Evolutionary conservation across 2,113 vertebrate species (phyloP).

Genomic region (Peucedramus taeniatus): DNA sequence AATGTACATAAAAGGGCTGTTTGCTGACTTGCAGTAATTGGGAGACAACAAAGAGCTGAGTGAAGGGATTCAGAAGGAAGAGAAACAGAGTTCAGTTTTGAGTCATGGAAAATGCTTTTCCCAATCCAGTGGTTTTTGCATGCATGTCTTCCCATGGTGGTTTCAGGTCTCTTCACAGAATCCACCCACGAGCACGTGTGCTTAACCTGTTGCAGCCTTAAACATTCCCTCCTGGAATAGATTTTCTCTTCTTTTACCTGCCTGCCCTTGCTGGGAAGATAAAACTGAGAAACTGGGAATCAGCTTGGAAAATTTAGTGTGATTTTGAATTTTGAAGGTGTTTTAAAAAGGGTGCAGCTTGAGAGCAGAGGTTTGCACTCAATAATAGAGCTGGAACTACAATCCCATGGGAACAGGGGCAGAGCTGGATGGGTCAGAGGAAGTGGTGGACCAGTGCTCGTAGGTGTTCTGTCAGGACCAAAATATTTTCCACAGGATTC

Average conservation of each 20-base stretch:
- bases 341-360: background rate
- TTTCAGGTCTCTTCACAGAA: background rate
- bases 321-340: background rate
- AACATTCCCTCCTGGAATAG: background rate
- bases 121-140: background rate
- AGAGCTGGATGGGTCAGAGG: background rate
- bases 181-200: no score
- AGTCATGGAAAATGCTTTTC: background rate
- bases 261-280: background rate
- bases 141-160: background rate
- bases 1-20: constrained; percentile 28
- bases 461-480: background rate
- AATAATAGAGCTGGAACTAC: background rate
- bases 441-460: background rate
- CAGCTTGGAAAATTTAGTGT: background rate
- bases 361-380: background rate
- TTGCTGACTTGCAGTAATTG: background rate
- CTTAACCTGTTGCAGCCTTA: background rate
- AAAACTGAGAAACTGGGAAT: background rate
- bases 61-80: background rate
- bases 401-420: background rate
- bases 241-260: background rate
- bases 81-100: background rate
- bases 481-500: background rate
- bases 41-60: background rate